Percentiles rank a stretch among this genome's conserved stretches.
Conservation (phyloP, 2,113 vertebrate species). For the Myotis brandtii region DNA sequence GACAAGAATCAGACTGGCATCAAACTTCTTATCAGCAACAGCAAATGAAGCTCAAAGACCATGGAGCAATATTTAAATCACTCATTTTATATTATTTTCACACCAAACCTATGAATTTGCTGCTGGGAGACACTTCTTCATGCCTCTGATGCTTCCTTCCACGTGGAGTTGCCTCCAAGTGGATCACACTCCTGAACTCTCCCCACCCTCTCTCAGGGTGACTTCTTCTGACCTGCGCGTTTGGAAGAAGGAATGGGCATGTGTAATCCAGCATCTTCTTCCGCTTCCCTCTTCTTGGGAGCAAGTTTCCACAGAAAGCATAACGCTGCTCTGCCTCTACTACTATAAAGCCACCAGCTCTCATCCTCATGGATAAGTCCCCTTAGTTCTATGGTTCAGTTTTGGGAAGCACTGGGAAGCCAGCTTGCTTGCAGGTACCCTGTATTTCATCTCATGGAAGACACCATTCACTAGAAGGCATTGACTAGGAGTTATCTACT, state of each 20-base stretch:
- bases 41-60: neutral
- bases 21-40: neutral
- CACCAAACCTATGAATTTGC: neutral
- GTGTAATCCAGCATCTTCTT: neutral
- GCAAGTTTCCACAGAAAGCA: neutral
- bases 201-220: neutral
- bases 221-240: neutral
- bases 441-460: neutral
- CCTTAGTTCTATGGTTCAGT: neutral
- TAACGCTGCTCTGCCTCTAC: neutral
- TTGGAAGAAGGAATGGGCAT: neutral
- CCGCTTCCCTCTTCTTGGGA: neutral
- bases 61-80: neutral
- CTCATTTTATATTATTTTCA: neutral
- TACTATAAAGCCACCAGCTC: neutral
- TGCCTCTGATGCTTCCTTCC: neutral
- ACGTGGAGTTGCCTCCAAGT: neutral
- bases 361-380: neutral
- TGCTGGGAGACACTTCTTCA: neutral
- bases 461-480: neutral
- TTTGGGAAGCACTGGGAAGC: neutral
- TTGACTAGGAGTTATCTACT: slow-evolving; percentile 22
- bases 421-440: neutral
- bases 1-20: neutral
- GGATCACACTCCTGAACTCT: neutral